Evolutionary conservation across 2,113 vertebrate species (phyloP), one percentile per base, ranked within the genome.

Genomic region (Speoplatyrhinus poulsoni): DNA sequence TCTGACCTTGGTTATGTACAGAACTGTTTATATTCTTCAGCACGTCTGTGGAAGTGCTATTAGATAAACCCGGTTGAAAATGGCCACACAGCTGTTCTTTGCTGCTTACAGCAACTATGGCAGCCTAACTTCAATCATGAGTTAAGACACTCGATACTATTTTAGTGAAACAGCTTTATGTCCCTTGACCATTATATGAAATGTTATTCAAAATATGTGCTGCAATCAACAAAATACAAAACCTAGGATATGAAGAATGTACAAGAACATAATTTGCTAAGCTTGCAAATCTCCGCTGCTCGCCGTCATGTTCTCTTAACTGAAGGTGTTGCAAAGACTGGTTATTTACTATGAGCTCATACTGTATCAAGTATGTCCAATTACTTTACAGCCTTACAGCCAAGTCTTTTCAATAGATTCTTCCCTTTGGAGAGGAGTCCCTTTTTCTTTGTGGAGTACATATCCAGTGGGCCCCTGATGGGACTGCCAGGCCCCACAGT

Each of bases 381-480:
- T 96, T 95, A 96, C 87, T 95, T 96, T 89, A 95, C 95, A 85
- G 95, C 91, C 19, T 19, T 19, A 19, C 19, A 26, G 81, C 95
- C 95, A 81, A 96, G 94, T 90, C 90, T 95, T 93, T 95, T 94
- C 90, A 97, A 94, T 68, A 96, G 93, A 89, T 93, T 96, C 95
- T 96, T 97, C 91, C 96, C 95, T 94, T 95, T 96, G 93, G 93
- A 96, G 92, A 98, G 93, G 85, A 96, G 96, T 93, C 96, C 96
- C 93, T 94, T 96, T 95, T 94, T 96, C 95, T 94, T 95, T 95
- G 91, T 94, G 87, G 93, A 93, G 93, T 94, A 80, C 91, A 94
- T 86, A 87, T 94, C 95, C 94, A 91, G 93, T 91, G 95, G 94
- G 93, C 92, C 93, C 94, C 94, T 93, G 92, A 92, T 88, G 79